Base-by-base conservation (phyloP, 1,140 invertebrate species). In the Coelopa frigida region DNA sequence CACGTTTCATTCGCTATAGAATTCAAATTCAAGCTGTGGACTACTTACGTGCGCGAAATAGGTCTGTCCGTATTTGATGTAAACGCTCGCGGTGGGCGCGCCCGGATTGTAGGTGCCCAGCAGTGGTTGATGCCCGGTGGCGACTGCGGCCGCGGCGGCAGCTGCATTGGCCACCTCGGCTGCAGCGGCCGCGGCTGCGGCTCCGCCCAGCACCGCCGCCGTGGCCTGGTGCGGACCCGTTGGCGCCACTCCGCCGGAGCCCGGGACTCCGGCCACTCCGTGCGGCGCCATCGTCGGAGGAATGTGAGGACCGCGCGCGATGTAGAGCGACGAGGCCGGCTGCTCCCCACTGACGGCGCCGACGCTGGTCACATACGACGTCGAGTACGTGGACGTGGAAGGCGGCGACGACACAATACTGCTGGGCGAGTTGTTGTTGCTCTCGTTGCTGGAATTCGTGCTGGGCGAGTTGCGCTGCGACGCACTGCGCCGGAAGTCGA, bases 41-140 rank as follows among this genome's bases (percentile, higher is more conserved):
- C 7, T 6, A 63, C 61, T 63, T 54, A 69, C 66, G 52, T 69
- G 66, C 48, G 66, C 65, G 55, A 63, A 67, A 64, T 67, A 68
- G 33, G 66, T 59, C 49, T 68, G 66, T 49, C 66, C 66, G 43
- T 69, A 69, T 55, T 69, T 69, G 41, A 69, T 51, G 57, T 68
- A 69, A 17, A 69, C 58, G 39, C 66, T 57, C 17, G 37, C 23
- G 15, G 32, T 33, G 5, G 46, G 36, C 29, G 48, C 63, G 32
- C 58, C 56, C 39, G 61, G 65, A 57, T 69, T 64, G 42, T 67
- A 63, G 40, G 62, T 55, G 35, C 62, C 59, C 33, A 68, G 50
- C 7, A 53, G 11, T 12, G 46, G 48, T 32, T 51, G 50, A 27
- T 46, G 46, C 37, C 58, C 56, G 1, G 55, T 55, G 21, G 53